Base-by-base conservation (phyloP, 2,113 vertebrate species). In the Daubentonia madagascariensis region DNA sequence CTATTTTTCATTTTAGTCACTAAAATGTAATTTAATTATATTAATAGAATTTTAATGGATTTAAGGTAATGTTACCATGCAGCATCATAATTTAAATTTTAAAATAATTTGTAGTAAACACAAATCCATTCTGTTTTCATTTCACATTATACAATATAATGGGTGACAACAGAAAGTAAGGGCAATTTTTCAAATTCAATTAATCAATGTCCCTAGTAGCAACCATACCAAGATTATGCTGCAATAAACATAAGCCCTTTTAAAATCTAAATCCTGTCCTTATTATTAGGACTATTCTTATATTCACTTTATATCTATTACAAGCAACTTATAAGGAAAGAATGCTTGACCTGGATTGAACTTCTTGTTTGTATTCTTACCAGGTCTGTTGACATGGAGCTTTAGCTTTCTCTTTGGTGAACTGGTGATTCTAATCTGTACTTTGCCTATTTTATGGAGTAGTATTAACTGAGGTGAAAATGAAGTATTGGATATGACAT, bases 11-110 rank as follows among this genome's bases (percentile, higher is more conserved):
- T 35, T 89, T 83, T 92, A 72, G 22, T 90, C 59, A 61, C 95
- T 91, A 92, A 87, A 95, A 50, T 96, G 8, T 88, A 97, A 96
- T 89, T 95, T 89, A 92, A 85, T 96, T 85, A 75, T 90, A 28
- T 37, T 86, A 85, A 92, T 91, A 73, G 72, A 90, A 73, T 81
- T 94, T 97, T 79, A 88, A 75, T 91, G 16, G 54, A 54, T 96
- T 94, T 90, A 93, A 86, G 81, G 5, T 54, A 94, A 73, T 8
- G 85, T 90, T 91, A 79, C 72, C 37, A 57, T 67, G 3, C 61
- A 80, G 30, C 8, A 92, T 97, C 17, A 81, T 73, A 96, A 88
- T 83, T 93, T 75, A 40, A 97, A 96, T 92, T 89, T 96, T 70
- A 72, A 96, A 97, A 80, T 87, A 6, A 89, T 65, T 92, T 92